Evolutionary conservation across 2,113 vertebrate species (phyloP).

Genomic region (Sapajus apella): DNA sequence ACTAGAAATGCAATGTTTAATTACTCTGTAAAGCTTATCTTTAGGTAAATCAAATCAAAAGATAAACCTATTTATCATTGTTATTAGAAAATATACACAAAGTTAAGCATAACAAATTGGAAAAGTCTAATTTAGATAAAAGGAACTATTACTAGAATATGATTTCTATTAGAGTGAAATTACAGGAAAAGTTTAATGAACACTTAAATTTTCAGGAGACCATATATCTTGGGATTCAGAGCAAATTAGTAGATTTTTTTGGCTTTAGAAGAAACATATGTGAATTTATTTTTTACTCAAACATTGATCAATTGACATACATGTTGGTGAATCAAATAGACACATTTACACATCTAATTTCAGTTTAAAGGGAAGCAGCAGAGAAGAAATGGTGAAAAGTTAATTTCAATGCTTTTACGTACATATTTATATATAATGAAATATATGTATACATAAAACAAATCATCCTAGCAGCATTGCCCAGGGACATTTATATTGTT

Average conservation of each 20-base stretch:
- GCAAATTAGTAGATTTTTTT: neutral
- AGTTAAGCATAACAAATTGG: neutral
- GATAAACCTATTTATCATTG: constrained; percentile 73
- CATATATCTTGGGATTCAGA: neutral
- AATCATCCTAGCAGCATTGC: neutral
- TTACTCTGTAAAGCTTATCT: constrained; percentile 71
- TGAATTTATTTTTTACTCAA: neutral
- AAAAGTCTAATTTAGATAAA: constrained; percentile 35
- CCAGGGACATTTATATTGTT: neutral
- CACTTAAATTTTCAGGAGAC: neutral
- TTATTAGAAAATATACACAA: constrained; percentile 64
- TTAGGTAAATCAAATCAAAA: constrained; percentile 76
- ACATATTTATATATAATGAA: neutral
- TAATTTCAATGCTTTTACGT: neutral
- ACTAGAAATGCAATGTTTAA: constrained; percentile 71
- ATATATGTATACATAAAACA: neutral
- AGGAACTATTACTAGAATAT: neutral
- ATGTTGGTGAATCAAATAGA: neutral
- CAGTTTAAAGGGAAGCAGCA: neutral
- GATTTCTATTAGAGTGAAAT: neutral
- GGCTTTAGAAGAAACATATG: neutral
- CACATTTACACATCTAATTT: neutral
- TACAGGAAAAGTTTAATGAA: neutral
- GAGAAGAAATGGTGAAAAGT: neutral
- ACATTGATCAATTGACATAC: neutral